phyloP scores from a whole-genome alignment of 2,888 invertebrate genomes.

The Celastrina argiolus region DNA sequence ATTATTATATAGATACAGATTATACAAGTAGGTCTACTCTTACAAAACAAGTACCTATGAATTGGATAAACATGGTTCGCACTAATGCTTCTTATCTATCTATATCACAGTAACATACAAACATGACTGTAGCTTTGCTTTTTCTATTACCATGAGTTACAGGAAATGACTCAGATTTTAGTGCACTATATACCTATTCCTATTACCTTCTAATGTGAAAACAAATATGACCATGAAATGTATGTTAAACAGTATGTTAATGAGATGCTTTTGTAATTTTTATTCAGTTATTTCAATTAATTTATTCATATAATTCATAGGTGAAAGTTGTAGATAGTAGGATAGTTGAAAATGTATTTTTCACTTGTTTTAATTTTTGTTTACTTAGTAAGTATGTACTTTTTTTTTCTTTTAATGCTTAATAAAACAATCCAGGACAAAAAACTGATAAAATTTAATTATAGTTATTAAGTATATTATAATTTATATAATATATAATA shows the following conservation, averaged over 20 bases:
- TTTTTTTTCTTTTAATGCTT: too few relatives aligned
- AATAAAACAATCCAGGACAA: too few relatives aligned
- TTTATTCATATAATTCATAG: slow-evolving; percentile 4
- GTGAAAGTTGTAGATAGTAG: slow-evolving; percentile 3
- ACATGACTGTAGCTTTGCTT: not conserved
- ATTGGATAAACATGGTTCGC: not conserved
- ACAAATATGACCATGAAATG: slow-evolving; percentile 48
- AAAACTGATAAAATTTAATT: too few relatives aligned
- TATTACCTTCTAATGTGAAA: slow-evolving; percentile 39
- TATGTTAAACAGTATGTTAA: slow-evolving; percentile 61
- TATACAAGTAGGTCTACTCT: not conserved
- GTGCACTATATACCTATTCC: too few relatives aligned
- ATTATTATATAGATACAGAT: not conserved
- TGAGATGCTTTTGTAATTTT: slow-evolving; percentile 35
- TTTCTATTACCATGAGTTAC: slow-evolving; percentile 21
- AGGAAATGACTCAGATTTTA: slow-evolving; percentile 34
- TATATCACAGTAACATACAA: not conserved
- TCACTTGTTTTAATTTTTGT: not conserved
- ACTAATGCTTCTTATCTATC: slow-evolving; percentile 1
- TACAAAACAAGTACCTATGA: not conserved
- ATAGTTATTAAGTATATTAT: too few relatives aligned
- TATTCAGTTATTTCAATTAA: slow-evolving; percentile 11
- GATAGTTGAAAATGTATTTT: not conserved
- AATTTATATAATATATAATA: not conserved
- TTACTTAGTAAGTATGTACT: too few relatives aligned